phyloP scores from a whole-genome alignment of 2,797 vertebrate species.

The Bovichtus variegatus region DNA sequence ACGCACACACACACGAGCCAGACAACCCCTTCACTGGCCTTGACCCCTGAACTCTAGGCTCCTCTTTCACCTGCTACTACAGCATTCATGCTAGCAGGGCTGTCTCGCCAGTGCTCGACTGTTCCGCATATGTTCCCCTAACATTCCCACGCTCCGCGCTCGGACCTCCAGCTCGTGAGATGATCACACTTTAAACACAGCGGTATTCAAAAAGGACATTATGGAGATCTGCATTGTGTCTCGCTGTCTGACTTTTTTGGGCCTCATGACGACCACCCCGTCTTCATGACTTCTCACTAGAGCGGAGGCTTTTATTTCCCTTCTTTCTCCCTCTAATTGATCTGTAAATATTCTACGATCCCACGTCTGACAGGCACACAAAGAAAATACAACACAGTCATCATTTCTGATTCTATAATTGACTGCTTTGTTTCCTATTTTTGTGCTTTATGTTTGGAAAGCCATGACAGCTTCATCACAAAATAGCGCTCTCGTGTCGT shows the following conservation, averaged over 20 bases:
- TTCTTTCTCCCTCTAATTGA: not conserved
- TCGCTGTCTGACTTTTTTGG: conserved; percentile 58
- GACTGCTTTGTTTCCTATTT: not conserved
- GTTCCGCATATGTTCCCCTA: conserved; percentile 76
- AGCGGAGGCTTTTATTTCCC: not conserved
- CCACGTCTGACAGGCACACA: not conserved
- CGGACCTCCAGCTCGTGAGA: conserved; percentile 44
- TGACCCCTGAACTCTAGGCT: conserved; percentile 89
- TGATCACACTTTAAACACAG: conserved; percentile 35
- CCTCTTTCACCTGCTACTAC: conserved; percentile 83
- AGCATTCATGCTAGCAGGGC: conserved; percentile 74
- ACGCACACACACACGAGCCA: conserved; percentile 54
- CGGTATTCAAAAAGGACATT: conserved; percentile 57
- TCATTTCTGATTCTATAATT: conserved; percentile 2
- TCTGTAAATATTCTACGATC: conserved; percentile 12
- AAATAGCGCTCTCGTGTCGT: not conserved
- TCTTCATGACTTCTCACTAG: conserved; percentile 18
- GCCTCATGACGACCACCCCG: conserved; percentile 21
- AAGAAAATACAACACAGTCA: conserved; percentile 1
- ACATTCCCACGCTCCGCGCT: conserved; percentile 81
- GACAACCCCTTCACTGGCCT: conserved; percentile 83
- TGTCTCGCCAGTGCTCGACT: conserved; percentile 75
- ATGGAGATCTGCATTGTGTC: conserved; percentile 71
- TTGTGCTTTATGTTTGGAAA: not conserved
- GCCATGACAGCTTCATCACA: not conserved